Evolutionary conservation across 2,797 vertebrate genomes (phyloP).

Genomic region (Ambastaia sidthimunki): DNA sequence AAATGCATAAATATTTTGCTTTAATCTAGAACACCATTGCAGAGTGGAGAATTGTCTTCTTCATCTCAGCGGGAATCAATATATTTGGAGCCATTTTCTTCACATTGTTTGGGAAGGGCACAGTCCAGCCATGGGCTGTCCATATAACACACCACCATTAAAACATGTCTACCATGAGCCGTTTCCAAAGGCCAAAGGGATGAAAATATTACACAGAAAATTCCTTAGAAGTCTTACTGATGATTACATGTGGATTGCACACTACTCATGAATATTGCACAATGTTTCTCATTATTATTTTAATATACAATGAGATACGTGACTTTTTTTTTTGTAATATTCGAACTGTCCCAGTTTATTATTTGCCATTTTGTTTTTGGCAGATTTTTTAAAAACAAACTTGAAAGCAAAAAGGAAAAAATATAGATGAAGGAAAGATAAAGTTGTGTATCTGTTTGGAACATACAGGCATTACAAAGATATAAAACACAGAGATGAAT

Average conservation of each 20-base stretch:
- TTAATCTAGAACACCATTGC: conserved; percentile 86
- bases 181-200: conserved; percentile 29
- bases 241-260: conserved; percentile 6
- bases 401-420: neutral
- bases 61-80: conserved; percentile 91
- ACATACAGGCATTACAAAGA: neutral
- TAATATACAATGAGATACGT: neutral
- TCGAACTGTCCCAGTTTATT: neutral
- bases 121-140: conserved; percentile 91
- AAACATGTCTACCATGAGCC: conserved; percentile 62
- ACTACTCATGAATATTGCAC: conserved; percentile 33
- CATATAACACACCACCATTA: conserved; percentile 71
- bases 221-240: conserved; percentile 11
- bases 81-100: conserved; percentile 90
- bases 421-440: neutral
- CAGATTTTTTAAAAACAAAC: neutral
- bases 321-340: neutral
- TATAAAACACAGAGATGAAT: no score
- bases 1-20: conserved; percentile 36
- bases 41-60: conserved; percentile 95
- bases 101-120: conserved; percentile 85
- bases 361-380: neutral
- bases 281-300: neutral
- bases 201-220: neutral
- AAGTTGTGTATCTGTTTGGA: neutral